Base-by-base conservation (phyloP, 2,113 vertebrate species). In the Oxyura jamaicensis region DNA sequence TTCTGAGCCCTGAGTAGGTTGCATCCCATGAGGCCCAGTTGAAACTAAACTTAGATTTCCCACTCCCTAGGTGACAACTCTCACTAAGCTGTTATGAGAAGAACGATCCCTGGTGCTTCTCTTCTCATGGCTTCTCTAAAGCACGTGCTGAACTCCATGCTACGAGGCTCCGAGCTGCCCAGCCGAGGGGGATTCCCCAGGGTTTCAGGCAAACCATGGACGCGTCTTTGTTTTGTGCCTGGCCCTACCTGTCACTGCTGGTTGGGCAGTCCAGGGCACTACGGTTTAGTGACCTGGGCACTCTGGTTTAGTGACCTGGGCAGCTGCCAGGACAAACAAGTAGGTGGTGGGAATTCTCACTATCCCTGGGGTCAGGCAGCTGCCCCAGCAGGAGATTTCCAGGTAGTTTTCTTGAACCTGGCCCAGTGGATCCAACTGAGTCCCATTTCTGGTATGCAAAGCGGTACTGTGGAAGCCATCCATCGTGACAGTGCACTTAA, bases 131-230 rank as follows among this genome's bases (percentile, higher is more conserved):
- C 62, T 92, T 91, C 50, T 55, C 73, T 78, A 26, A 52, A 56
- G 71, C 48, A 35, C 36, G 12, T 3, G 3, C 68, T 35, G 31
- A 28, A 71, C 25, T 74, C 41, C 20, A 19, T 1, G 2, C 42
- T 44, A 42, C 2, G 1, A 87, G 46, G 60, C 42, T 78, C 46
- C 0, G 1, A 67, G 52, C 1, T 62, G 41, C 62, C 48, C 0
- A 6, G 42, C 55, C 83, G 12, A 56, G 39, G 5, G 25, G 23
- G 48, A 11, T 87, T 82, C 62, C 86, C 20, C 8, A 3, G 60
- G 68, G 55, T 74, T 71, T 56, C 68, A 39, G 44, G 11, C 50
- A 62, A 39, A 75, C 55, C 48, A 42, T 0, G 50, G 46, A 23
- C 39, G 22, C 0, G 1, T 36, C 12, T 79, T 72, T 88, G 79